Percentiles rank a stretch among this genome's conserved stretches.
Conservation (phyloP, 2,888 invertebrate genomes). For the Heliconius sara region DNA sequence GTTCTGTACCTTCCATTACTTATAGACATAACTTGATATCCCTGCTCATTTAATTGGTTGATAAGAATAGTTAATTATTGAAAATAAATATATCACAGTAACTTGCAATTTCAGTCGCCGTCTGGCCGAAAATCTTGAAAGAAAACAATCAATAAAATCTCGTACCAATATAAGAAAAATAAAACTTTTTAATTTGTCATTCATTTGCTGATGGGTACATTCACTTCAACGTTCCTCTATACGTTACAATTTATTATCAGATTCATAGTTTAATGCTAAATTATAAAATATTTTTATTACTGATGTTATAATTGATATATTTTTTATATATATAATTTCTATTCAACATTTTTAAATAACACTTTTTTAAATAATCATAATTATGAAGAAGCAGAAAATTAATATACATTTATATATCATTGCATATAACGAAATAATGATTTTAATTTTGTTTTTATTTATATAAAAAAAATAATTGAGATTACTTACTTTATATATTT, state of each 20-base stretch:
- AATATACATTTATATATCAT: background rate
- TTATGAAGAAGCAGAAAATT: background rate
- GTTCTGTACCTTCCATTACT: conserved; percentile 85
- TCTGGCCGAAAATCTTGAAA: conserved; percentile 85
- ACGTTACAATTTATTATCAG: conserved; percentile 58
- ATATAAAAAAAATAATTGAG: background rate
- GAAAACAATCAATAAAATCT: conserved; percentile 85
- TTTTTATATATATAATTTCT: no score
- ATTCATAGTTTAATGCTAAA: conserved; percentile 48
- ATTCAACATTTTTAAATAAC: background rate
- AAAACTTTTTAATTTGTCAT: conserved; percentile 85
- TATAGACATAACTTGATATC: conserved; percentile 85
- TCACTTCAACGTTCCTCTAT: conserved; percentile 81
- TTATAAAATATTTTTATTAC: background rate
- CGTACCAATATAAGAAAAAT: conserved; percentile 85
- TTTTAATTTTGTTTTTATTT: background rate
- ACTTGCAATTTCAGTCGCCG: conserved; percentile 84
- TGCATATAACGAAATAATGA: background rate
- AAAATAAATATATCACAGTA: conserved; percentile 85
- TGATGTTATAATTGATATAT: background rate
- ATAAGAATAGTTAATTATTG: conserved; percentile 82
- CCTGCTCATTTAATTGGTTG: conserved; percentile 84
- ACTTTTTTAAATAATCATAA: background rate
- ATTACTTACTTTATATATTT: background rate
- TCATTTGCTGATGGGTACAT: conserved; percentile 80